Evolutionary conservation across 2,113 vertebrate species (phyloP), one percentile per base, ranked within the genome.

Genomic region (Sciurus niger): DNA sequence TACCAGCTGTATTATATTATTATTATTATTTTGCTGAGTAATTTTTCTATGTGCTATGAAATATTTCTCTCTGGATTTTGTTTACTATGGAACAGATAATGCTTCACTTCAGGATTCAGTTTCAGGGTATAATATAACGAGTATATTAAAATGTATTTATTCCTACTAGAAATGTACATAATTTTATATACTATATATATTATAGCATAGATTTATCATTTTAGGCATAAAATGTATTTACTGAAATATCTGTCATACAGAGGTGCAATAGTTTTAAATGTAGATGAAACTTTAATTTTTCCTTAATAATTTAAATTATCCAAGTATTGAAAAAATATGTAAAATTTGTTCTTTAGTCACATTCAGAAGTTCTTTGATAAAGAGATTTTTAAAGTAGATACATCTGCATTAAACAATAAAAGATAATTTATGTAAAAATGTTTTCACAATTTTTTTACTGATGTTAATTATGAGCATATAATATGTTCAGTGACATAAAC

Each of bases 291-390:
- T 80, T 92, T 53, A 80, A 28, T 77, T 96, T 94, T 91, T 74
- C 22, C n/a, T 48, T 92, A 89, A 32, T 92, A 67, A 84, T 67
- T 86, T 92, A 94, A 96, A 85, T 84, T 82, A 78, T 84, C 30
- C 8, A 96, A 37, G 9, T 72, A 88, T 22, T 88, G 63, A 89
- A 46, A 76, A 70, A 82, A 43, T 53, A 48, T 83, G 60, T 84
- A 94, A 89, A 70, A 30, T 80, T 46, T 79, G 13, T 10, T 63
- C 22, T 94, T 93, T 86, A 48, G n/a, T 28, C 40, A 18, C 43
- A 37, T 96, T 96, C 32, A 73, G 63, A 93, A 73, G 17, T 79
- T 83, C 22, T 74, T 28, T 40, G 84, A 65, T 43, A 89, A 95
- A 63, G 37, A 3, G 8, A 93, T 70, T 92, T 70, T 79, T 84